Conservation (phyloP, 2,797 vertebrate species). For the Oreortyx pictus region DNA sequence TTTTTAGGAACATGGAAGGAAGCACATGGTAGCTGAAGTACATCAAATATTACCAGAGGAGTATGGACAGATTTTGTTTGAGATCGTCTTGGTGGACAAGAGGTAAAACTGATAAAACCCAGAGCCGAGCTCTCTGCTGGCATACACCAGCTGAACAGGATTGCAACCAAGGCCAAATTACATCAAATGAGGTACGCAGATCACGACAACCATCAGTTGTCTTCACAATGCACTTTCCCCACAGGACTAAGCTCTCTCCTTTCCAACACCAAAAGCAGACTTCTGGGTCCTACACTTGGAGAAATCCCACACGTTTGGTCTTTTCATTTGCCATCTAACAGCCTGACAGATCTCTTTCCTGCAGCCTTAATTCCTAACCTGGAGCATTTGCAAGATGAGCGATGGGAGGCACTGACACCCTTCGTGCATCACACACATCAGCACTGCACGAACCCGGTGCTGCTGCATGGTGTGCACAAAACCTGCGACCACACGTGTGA, state of each 20-base stretch:
- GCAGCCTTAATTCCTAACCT: accelerated
- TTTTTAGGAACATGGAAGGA: background rate
- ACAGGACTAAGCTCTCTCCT: background rate
- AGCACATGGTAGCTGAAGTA: background rate
- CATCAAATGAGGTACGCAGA: background rate
- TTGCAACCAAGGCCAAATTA: background rate
- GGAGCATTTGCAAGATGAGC: too few relatives aligned
- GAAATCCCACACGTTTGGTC: background rate
- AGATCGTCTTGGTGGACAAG: background rate
- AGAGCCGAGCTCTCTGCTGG: background rate
- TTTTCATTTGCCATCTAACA: background rate
- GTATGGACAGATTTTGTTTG: background rate
- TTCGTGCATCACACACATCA: background rate
- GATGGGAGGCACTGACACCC: background rate
- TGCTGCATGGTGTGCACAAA: background rate
- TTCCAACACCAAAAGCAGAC: background rate
- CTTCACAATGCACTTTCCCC: background rate
- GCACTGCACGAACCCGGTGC: background rate
- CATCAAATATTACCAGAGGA: background rate
- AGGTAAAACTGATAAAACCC: background rate
- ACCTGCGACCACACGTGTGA: background rate
- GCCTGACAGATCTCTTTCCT: background rate
- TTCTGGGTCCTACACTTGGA: background rate
- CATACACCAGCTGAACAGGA: accelerated
- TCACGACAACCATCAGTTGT: background rate